Conservation (phyloP, 2,113 vertebrate genomes). For the Tamias sibiricus region DNA sequence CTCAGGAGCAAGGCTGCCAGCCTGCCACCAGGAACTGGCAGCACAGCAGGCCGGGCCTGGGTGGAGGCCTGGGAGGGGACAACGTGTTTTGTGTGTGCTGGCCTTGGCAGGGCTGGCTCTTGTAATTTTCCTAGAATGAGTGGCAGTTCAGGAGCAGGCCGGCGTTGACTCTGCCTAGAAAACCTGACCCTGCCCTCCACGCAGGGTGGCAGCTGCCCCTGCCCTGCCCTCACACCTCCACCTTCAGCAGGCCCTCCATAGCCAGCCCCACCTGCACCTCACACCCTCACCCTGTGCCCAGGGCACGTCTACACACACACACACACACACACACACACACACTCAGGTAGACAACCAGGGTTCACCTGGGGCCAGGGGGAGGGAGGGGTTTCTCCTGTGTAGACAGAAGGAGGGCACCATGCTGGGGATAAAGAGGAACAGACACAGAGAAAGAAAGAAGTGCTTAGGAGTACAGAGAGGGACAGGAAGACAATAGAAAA, state of each 20-base stretch:
- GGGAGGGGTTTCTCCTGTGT: not conserved
- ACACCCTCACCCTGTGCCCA: not conserved
- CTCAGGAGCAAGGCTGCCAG: not conserved
- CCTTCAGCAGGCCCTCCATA: not conserved
- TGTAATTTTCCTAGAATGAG: conserved; percentile 37
- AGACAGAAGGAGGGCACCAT: not conserved
- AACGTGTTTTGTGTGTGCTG: not conserved
- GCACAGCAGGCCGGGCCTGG: not conserved
- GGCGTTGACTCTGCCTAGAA: not conserved
- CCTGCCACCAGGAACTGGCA: conserved; percentile 27
- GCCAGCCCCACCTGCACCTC: not conserved
- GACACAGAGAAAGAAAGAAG: not conserved
- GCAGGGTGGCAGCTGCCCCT: not conserved
- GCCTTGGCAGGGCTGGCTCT: not conserved
- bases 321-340: not conserved
- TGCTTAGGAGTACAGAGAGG: not conserved
- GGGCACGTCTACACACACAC: too few species aligned
- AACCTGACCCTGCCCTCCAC: not conserved
- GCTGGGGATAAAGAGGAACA: not conserved
- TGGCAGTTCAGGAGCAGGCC: not conserved
- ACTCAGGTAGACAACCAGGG: not conserved
- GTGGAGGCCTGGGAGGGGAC: not conserved
- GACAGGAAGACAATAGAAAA: not conserved
- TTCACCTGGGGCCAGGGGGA: not conserved
- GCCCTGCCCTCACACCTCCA: not conserved